A percentile compares a stretch with the other conserved stretches of the same genome.
These are phyloP conservation scores for Kryptolebias ocellatus DNA, from an alignment of 2,797 vertebrate species.

Conservation along the genomic window DNA sequence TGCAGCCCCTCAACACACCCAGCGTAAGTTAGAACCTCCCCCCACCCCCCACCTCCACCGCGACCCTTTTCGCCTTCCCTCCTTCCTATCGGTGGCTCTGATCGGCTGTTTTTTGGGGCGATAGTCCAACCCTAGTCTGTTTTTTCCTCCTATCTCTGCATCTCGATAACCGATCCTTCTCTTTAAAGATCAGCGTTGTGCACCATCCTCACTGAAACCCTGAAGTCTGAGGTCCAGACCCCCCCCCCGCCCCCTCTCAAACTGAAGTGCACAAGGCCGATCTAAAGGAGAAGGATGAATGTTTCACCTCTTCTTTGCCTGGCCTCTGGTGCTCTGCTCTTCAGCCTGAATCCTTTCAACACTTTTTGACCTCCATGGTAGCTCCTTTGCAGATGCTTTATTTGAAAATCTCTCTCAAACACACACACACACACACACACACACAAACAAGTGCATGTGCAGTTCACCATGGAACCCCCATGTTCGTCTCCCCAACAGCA, in stretches of 20 bases:
- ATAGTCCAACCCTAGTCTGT: slow-evolving; percentile 38
- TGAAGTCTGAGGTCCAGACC: background rate
- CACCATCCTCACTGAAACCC: slow-evolving; percentile 5
- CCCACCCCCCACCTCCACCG: background rate
- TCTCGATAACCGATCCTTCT: slow-evolving; percentile 58
- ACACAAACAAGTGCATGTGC: slow-evolving; percentile 2
- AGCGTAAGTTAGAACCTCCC: slow-evolving; percentile 85
- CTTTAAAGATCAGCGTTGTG: slow-evolving; percentile 49
- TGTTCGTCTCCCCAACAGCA: too few species aligned
- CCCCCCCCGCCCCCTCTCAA: background rate
- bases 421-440: slow-evolving; percentile 13
- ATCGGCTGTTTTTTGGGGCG: slow-evolving; percentile 50
- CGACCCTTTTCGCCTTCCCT: slow-evolving; percentile 32
- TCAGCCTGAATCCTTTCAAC: slow-evolving; percentile 32
- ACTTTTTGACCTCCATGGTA: slow-evolving; percentile 15
- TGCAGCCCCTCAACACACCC: slow-evolving; percentile 89
- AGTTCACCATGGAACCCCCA: background rate
- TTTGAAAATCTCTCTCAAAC: slow-evolving; percentile 1
- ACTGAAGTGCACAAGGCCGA: slow-evolving; percentile 37
- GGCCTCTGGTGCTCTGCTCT: slow-evolving; percentile 34
- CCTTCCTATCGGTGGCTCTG: slow-evolving; percentile 35
- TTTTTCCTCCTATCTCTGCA: slow-evolving; percentile 37
- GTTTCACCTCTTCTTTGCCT: slow-evolving; percentile 49
- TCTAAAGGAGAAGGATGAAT: slow-evolving; percentile 58
- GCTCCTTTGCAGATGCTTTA: slow-evolving; percentile 16